These are phyloP conservation scores for Agrochola circellaris DNA, from an alignment of 2,888 invertebrate genomes.

Conservation along the genomic window DNA sequence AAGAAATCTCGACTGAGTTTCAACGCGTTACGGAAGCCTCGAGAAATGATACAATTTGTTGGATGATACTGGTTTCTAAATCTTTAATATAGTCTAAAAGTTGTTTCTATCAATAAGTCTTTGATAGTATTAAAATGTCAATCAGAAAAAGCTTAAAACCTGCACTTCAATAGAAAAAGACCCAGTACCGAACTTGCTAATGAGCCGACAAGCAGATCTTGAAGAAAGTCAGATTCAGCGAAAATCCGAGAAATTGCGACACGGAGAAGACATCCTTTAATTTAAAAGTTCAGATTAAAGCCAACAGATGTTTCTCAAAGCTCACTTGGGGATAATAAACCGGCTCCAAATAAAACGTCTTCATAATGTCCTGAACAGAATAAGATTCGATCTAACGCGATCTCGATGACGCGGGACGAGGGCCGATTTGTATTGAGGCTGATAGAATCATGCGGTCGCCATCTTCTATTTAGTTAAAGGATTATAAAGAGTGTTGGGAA, in stretches of 20 bases:
- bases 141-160: neutral
- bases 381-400: slow-evolving; percentile 48
- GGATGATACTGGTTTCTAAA: too few species aligned
- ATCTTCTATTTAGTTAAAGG: slow-evolving; percentile 34
- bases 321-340: slow-evolving; percentile 44
- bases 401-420: slow-evolving; percentile 37
- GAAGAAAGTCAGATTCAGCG: slow-evolving; percentile 34
- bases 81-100: too few species aligned
- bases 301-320: slow-evolving; percentile 52
- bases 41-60: too few species aligned
- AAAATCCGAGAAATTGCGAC: slow-evolving; percentile 25
- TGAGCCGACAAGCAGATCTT: slow-evolving; percentile 40
- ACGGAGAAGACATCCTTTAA: slow-evolving; percentile 40
- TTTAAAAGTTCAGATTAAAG: slow-evolving; percentile 50
- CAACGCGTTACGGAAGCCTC: neutral
- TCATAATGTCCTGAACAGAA: slow-evolving; percentile 48
- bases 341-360: slow-evolving; percentile 35
- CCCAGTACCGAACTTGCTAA: slow-evolving; percentile 21
- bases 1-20: neutral
- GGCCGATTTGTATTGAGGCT: slow-evolving; percentile 47
- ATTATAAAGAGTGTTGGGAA: slow-evolving; percentile 8
- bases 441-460: slow-evolving; percentile 19
- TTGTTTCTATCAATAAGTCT: neutral
- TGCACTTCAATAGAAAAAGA: slow-evolving; percentile 18
- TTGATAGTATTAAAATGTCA: neutral